Evolutionary conservation across 2,888 invertebrate genomes (phyloP).

Genomic region (Coecobrya sp.): DNA sequence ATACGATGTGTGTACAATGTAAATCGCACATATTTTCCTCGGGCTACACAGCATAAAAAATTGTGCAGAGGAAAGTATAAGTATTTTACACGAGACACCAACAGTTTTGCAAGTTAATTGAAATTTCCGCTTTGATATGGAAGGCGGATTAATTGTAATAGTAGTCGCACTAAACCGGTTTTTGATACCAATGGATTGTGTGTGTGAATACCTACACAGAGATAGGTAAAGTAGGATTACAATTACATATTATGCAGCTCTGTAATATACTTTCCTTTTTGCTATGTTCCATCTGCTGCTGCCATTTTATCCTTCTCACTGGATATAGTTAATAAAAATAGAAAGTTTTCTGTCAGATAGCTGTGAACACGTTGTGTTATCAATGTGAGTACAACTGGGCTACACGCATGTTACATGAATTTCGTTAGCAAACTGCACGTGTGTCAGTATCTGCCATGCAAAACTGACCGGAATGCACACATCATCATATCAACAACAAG

Average conservation of each 20-base stretch:
- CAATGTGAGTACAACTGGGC: conserved; percentile 14
- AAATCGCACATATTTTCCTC: no score
- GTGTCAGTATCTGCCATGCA: conserved; percentile 2
- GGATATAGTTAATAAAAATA: conserved; percentile 59
- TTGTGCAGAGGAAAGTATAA: neutral
- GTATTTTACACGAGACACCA: neutral
- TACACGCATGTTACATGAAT: conserved; percentile 43
- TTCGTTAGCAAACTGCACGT: conserved; percentile 24
- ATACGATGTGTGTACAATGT: no score
- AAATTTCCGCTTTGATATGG: conserved; percentile 30
- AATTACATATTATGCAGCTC: neutral
- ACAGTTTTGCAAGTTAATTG: conserved; percentile 16
- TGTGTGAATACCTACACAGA: neutral
- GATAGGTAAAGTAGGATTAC: no score
- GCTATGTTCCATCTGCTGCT: conserved; percentile 60
- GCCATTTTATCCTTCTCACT: conserved; percentile 5
- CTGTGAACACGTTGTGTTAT: conserved; percentile 17
- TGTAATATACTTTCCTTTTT: conserved; percentile 51
- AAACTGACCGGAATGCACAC: conserved; percentile 42
- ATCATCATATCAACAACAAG: neutral
- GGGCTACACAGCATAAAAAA: neutral
- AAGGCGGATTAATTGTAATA: conserved; percentile 22
- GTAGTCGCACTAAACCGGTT: conserved; percentile 27
- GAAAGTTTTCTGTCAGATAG: conserved; percentile 61
- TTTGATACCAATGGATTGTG: neutral